phyloP scores from a whole-genome alignment of 2,888 invertebrate genomes.

The Mythimna pallens region DNA sequence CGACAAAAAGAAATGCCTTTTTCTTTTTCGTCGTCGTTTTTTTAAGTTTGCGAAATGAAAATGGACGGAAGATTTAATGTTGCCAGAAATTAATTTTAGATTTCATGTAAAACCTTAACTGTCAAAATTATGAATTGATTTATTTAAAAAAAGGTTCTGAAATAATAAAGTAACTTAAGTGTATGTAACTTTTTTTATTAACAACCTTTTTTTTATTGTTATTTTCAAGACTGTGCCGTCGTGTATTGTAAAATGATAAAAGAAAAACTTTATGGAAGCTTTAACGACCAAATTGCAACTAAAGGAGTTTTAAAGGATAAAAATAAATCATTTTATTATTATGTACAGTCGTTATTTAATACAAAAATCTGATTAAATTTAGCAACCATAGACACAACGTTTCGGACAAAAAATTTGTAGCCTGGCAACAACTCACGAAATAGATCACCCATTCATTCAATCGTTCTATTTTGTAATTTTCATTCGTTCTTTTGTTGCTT shows the following conservation, averaged over 20 bases:
- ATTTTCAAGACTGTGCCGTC: no score
- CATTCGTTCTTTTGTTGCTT: constrained; percentile 42
- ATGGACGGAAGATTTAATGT: constrained; percentile 82
- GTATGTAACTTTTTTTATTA: no score
- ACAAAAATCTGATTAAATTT: neutral
- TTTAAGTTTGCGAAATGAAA: constrained; percentile 86
- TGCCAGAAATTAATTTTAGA: constrained; percentile 65
- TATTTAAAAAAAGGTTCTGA: neutral
- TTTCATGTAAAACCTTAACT: constrained; percentile 26
- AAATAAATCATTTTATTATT: no score
- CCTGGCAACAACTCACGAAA: constrained; percentile 35
- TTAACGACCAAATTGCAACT: no score
- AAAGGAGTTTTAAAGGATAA: no score
- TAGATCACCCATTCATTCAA: constrained; percentile 18
- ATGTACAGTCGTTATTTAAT: no score
- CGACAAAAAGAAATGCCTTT: constrained; percentile 80
- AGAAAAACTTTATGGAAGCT: neutral
- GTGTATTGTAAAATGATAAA: neutral
- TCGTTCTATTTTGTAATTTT: constrained; percentile 30
- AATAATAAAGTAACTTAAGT: neutral
- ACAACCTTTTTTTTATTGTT: no score
- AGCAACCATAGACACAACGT: constrained; percentile 23
- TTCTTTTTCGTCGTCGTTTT: constrained; percentile 86
- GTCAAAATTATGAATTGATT: constrained; percentile 47
- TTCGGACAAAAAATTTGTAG: neutral